These are phyloP conservation scores for Tetragonula clypearis DNA, from an alignment of 1,140 invertebrate species.

Conservation along the genomic window DNA sequence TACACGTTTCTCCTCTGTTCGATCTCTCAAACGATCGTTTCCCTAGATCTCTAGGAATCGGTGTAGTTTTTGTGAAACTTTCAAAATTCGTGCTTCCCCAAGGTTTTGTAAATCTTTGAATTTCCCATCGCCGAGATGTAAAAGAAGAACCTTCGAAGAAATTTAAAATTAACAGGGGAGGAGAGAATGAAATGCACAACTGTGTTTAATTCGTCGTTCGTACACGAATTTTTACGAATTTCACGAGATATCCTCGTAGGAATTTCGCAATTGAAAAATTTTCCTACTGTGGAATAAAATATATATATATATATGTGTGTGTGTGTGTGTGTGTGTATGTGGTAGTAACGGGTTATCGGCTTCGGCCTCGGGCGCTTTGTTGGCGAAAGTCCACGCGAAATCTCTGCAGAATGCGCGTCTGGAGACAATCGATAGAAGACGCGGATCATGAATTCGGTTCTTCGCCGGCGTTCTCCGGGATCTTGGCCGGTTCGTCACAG, in stretches of 20 bases:
- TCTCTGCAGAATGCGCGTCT: constrained; percentile 4
- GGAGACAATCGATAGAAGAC: constrained; percentile 32
- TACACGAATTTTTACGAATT: no score
- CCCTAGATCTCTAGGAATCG: not conserved
- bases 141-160: no score
- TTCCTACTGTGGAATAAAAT: not conserved
- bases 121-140: no score
- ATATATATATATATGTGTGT: not conserved
- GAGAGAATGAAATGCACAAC: no score
- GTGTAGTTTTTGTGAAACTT: not conserved
- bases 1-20: not conserved
- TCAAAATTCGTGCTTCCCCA: no score
- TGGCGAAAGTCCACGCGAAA: constrained; percentile 19
- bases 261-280: not conserved
- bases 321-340: no score
- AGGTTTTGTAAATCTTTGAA: no score
- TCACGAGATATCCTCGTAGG: not conserved
- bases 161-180: no score
- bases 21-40: not conserved
- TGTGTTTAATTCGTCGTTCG: no score
- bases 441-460: constrained; percentile 8
- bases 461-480: not conserved
- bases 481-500: constrained; percentile 8
- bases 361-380: constrained; percentile 5
- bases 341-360: constrained; percentile 9